A percentile compares a stretch with the other conserved stretches of the same genome.
Evolutionary conservation across 53 echinoderm and acorn worm genomes (phyloP).

Genomic region (Luidia sarsii): DNA sequence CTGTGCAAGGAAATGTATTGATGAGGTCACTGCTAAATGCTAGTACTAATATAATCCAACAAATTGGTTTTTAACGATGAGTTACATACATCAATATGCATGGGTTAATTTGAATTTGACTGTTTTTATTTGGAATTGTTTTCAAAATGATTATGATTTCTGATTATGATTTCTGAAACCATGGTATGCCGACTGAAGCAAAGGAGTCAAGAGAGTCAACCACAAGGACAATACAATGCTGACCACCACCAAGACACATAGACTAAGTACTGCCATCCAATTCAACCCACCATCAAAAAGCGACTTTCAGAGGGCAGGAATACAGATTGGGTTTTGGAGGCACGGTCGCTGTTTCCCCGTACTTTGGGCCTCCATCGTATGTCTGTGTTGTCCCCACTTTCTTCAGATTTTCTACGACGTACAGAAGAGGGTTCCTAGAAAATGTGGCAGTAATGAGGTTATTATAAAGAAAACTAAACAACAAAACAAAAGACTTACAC

Average conservation of each 20-base stretch:
- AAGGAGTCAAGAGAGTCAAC: not conserved
- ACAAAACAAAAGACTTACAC: not conserved
- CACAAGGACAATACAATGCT: not conserved
- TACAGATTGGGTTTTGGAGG: slow-evolving; percentile 32
- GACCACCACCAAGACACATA: not conserved
- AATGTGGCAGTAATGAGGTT: slow-evolving; percentile 37
- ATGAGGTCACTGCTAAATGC: too few species aligned
- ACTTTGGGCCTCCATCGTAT: slow-evolving; percentile 6
- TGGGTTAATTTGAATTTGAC: too few species aligned
- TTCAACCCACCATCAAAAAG: slow-evolving; percentile 42
- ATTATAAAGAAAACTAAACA: not conserved
- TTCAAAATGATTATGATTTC: too few species aligned
- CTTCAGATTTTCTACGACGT: slow-evolving; percentile 14
- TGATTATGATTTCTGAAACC: too few species aligned
- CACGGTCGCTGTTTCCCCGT: not conserved
- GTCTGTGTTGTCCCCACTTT: not conserved
- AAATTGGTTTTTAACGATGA: too few species aligned
- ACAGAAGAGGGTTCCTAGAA: slow-evolving; percentile 56
- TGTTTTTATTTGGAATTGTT: too few species aligned
- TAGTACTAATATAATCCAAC: too few species aligned
- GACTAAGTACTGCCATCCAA: not conserved
- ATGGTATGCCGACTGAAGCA: not conserved
- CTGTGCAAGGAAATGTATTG: too few species aligned
- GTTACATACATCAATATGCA: too few species aligned
- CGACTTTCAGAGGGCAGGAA: slow-evolving; percentile 50